Conservation (phyloP, 2,888 invertebrate genomes). For the Hyalella azteca region DNA sequence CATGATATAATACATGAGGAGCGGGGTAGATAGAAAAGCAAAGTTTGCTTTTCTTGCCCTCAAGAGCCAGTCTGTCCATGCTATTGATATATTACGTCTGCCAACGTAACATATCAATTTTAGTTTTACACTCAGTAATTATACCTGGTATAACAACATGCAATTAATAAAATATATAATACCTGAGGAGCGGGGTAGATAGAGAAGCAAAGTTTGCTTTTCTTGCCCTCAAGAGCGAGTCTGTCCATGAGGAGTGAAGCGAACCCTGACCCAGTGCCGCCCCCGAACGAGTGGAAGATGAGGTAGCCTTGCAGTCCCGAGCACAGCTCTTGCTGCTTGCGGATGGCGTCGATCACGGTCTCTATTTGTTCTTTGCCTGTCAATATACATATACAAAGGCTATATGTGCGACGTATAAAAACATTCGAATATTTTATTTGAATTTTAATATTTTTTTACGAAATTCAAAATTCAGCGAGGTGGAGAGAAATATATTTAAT, state of each 20-base stretch:
- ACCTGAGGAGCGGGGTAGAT: slow-evolving; percentile 60
- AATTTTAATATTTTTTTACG: background rate
- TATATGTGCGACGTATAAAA: background rate
- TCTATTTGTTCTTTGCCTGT: slow-evolving; percentile 62
- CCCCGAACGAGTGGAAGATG: slow-evolving; percentile 67
- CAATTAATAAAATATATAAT: background rate
- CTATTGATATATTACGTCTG: too few relatives aligned
- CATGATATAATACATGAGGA: slow-evolving; percentile 58
- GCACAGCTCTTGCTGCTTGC: slow-evolving; percentile 81
- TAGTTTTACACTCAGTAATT: background rate
- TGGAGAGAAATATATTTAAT: background rate
- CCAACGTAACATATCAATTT: too few relatives aligned
- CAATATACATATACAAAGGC: background rate
- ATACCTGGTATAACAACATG: background rate
- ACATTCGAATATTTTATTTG: background rate
- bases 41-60: slow-evolving; percentile 67
- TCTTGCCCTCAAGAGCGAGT: slow-evolving; percentile 67
- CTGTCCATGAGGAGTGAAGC: slow-evolving; percentile 68
- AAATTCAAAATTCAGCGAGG: background rate
- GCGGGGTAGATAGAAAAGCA: slow-evolving; percentile 60
- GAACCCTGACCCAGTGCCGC: slow-evolving; percentile 68
- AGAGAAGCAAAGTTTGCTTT: slow-evolving; percentile 64
- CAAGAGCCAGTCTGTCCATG: slow-evolving; percentile 67
- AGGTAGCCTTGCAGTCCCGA: slow-evolving; percentile 66
- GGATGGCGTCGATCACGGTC: slow-evolving; percentile 63